Conservation (phyloP, 2,113 vertebrate species). For the Anser brachyrhynchus region DNA sequence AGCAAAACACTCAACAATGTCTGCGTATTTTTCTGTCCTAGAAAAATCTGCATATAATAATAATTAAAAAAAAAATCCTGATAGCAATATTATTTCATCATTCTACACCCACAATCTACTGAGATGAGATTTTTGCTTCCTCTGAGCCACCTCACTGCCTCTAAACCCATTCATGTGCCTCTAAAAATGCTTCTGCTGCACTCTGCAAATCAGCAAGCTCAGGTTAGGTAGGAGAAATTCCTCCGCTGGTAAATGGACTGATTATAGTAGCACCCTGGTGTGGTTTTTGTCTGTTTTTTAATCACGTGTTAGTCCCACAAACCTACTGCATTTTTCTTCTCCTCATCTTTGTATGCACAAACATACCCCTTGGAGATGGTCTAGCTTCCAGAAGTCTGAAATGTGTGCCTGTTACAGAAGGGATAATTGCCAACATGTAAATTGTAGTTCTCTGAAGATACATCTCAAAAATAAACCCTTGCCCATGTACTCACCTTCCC, state of each 20-base stretch:
- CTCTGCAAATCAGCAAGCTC: slow-evolving; percentile 6
- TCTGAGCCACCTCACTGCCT: not conserved
- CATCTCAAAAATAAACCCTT: not conserved
- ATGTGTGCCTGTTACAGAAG: not conserved
- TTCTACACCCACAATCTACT: not conserved
- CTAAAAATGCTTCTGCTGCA: not conserved
- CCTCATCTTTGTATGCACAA: not conserved
- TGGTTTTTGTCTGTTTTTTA: slow-evolving; percentile 1
- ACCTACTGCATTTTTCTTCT: not conserved
- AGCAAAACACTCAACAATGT: not conserved
- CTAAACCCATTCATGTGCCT: not conserved
- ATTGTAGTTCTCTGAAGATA: slow-evolving; percentile 18
- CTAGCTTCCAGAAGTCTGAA: not conserved
- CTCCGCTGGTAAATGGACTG: not conserved
- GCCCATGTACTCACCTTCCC: not conserved
- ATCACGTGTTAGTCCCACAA: not conserved
- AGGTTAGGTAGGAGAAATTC: slow-evolving; percentile 3
- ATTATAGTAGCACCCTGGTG: not conserved
- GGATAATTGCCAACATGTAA: not conserved
- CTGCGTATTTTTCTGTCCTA: not conserved
- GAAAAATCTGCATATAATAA: not conserved
- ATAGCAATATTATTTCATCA: not conserved
- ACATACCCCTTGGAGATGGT: not conserved
- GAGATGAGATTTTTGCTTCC: slow-evolving; percentile 28
- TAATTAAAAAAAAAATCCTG: not conserved